phyloP scores from a whole-genome alignment of 1,140 invertebrate genomes.

The Tetramorium simillimum region DNA sequence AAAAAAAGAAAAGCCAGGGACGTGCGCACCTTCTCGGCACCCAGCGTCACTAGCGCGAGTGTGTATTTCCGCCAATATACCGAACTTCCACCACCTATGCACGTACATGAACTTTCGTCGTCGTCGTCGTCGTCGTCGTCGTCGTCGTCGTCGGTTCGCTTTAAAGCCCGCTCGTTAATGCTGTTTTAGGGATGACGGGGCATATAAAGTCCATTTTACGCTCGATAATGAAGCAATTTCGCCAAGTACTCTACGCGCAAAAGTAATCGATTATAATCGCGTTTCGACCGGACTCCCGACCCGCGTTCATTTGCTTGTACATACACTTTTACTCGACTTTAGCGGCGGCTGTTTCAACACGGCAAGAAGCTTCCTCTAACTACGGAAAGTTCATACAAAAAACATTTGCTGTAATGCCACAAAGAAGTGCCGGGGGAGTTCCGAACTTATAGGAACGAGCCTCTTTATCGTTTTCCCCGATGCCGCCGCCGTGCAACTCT shows the following conservation, averaged over 20 bases:
- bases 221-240: constrained; percentile 11
- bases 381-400: background rate
- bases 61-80: background rate
- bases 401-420: background rate
- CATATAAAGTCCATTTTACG: constrained; percentile 14
- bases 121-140: background rate
- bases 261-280: constrained; percentile 13
- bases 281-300: background rate
- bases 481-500: background rate
- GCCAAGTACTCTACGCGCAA: background rate
- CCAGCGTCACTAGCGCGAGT: too few species aligned
- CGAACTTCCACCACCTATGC: background rate
- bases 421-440: constrained; percentile 1
- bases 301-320: background rate
- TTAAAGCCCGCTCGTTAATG: constrained; percentile 12
- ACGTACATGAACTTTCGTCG: background rate
- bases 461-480: constrained; percentile 6
- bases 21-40: too few species aligned
- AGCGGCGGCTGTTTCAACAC: background rate
- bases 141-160: background rate
- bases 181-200: background rate
- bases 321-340: background rate
- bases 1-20: background rate
- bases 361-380: background rate
- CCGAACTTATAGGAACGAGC: background rate